These are phyloP conservation scores for Fissipunctia ypsillon DNA, from an alignment of 2,888 invertebrate species.

Conservation along the genomic window DNA sequence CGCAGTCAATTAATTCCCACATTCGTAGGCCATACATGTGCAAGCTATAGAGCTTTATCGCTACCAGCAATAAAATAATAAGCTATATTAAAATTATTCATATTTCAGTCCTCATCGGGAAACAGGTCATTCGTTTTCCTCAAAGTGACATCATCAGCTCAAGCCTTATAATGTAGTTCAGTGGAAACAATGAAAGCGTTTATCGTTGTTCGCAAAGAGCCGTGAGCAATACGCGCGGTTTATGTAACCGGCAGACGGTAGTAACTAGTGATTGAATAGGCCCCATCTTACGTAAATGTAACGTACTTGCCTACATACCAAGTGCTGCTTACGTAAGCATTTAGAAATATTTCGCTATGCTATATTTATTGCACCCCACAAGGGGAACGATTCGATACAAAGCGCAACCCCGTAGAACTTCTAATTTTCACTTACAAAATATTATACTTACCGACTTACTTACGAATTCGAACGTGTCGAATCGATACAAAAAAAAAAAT, in stretches of 20 bases:
- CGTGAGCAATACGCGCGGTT: conserved; percentile 75
- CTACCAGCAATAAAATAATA: conserved; percentile 37
- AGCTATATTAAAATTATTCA: conserved; percentile 58
- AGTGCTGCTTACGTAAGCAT: conserved; percentile 78
- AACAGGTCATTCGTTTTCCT: conserved; percentile 70
- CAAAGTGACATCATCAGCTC: conserved; percentile 71
- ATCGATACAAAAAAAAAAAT: not conserved
- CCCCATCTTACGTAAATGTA: conserved; percentile 87
- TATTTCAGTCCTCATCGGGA: conserved; percentile 56
- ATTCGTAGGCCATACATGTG: conserved; percentile 43
- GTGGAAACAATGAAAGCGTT: conserved; percentile 71
- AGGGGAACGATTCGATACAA: not conserved
- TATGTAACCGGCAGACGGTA: conserved; percentile 84
- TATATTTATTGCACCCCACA: conserved; percentile 32
- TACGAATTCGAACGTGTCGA: not conserved
- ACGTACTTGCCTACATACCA: conserved; percentile 82
- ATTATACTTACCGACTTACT: not conserved
- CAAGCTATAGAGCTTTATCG: conserved; percentile 49
- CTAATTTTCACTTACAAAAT: not conserved
- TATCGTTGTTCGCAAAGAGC: conserved; percentile 71
- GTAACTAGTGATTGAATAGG: conserved; percentile 85
- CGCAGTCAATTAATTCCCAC: conserved; percentile 17
- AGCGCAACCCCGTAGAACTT: not conserved
- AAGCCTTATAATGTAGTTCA: conserved; percentile 65
- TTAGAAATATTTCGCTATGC: conserved; percentile 72